Base-by-base conservation (phyloP, 1,140 invertebrate genomes). In the Bombus haemorrhoidalis region DNA sequence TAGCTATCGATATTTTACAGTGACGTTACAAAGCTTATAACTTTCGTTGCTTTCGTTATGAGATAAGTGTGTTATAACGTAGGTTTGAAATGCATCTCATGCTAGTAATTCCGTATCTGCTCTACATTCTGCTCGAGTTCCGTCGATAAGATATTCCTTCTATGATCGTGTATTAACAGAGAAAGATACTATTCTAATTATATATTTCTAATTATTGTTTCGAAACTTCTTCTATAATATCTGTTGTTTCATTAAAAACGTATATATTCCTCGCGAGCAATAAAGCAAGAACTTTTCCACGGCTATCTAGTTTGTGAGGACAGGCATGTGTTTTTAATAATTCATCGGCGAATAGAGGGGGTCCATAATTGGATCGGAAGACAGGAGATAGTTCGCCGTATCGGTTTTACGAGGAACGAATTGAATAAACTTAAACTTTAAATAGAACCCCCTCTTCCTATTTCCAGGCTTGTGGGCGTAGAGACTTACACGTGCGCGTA, bases 401-500 rank as follows among this genome's bases (percentile, higher is more conserved):
- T 41, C 75, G 34, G 53, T 2, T 77, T 77, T 41, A 77, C 34
- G 53, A 66, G n/a, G 12, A 13, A 34, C 39, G 39, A 66, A 79
- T 78, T 47, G 77, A 66, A 79, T 79, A 37, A 79, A 43, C 39
- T 34, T 66, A 13, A 39, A 76, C 25, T 64, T 78, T 78, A 78
- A 62, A 78, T 59, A n/a, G 22, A 62, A 4, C 9, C 18, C n/a
- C 13, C 18, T 3, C 28, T 25, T 1, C 5, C 32, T 53, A 9
- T 73, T 18, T 18, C 1, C 41, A 3, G 28, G 3, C 72, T 22
- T 18, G 3, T 25, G 22, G 6, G 2, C 43, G 15, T 41, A 41
- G 22, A 32, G 39, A 64, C 32, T 73, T 73, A 43, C 64, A 62
- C 68, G 47, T 28, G 76, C 57, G 25, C 64, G 62, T 85, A 85